Evolutionary conservation across 1,140 invertebrate genomes (phyloP), one percentile per base, ranked within the genome.

Genomic region (Oreohelix idahoensis): DNA sequence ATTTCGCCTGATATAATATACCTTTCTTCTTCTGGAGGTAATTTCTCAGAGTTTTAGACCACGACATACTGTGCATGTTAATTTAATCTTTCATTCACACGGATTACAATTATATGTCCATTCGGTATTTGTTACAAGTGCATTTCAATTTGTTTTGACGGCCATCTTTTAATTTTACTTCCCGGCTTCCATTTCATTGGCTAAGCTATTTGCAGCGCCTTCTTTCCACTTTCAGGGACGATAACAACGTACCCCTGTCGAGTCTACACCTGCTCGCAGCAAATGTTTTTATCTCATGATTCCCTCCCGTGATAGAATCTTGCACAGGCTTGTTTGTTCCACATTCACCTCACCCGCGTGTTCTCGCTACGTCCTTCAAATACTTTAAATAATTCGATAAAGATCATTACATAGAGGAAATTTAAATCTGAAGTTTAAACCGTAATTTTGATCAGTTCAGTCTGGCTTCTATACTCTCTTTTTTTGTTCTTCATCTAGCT

Each of bases 141-240:
- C n/a, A n/a, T 86, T 71, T 85, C 86, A 20, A 86, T 76, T 38
- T 81, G 86, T 86, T 85, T 85, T 29, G 32, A 81, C 87, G 39
- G 82, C 88, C 88, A 89, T 89, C 84, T 88, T 89, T 49, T 51
- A 81, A 81, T 74, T 84, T 88, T 85, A 63, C 84, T 84, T 87
- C 84, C 84, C 83, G 81, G 83, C 86, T 86, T 83, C 71, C 45
- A 76, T 86, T 73, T 85, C 79, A 89, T 89, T 89, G 88, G 88
- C 77, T 79, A 26, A 51, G 8, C 42, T 32, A 29, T 1, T 11
- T 26, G 20, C 23, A 39, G 38, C 71, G 71, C 36, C 71, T 1
- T 73, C 71, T 39, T 39, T 39, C 36, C 4, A 1, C 26, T 58
- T 8, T 35, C n/a, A 66, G 32, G 63, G 32, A 66, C n/a, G n/a